phyloP scores from a whole-genome alignment of 2,888 invertebrate species.

The Hydriomena furcata region DNA sequence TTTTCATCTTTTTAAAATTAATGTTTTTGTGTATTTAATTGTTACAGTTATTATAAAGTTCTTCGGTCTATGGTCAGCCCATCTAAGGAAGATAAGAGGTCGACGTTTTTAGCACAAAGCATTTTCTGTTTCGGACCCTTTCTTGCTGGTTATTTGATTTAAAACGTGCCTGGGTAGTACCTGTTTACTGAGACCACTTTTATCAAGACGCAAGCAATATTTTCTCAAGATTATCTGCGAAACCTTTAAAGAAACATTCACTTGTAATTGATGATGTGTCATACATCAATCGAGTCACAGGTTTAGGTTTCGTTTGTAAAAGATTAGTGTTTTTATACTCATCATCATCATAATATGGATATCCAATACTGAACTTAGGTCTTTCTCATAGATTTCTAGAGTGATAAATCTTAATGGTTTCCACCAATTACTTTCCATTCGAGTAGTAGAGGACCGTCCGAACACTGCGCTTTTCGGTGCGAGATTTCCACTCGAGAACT shows the following conservation, averaged over 20 bases:
- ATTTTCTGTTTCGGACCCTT: conserved; percentile 78
- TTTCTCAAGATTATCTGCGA: conserved; percentile 73
- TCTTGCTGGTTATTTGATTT: conserved; percentile 76
- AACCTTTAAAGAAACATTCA: conserved; percentile 64
- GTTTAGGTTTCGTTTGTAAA: conserved; percentile 44
- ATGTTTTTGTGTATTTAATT: not conserved
- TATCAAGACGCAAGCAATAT: conserved; percentile 70
- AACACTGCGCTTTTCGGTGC: too few relatives aligned
- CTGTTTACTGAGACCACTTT: conserved; percentile 69
- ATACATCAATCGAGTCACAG: conserved; percentile 72
- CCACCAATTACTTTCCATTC: too few relatives aligned
- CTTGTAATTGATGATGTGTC: conserved; percentile 65
- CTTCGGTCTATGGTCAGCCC: conserved; percentile 70
- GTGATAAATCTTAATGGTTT: too few relatives aligned
- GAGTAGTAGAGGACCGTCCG: too few relatives aligned
- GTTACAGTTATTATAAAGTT: conserved; percentile 38
- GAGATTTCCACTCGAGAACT: too few relatives aligned
- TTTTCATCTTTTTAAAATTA: too few relatives aligned
- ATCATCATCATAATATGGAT: too few relatives aligned
- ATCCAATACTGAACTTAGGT: too few relatives aligned
- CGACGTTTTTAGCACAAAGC: conserved; percentile 82
- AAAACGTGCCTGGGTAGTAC: conserved; percentile 72
- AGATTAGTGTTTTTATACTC: too few relatives aligned
- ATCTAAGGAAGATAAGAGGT: conserved; percentile 77
- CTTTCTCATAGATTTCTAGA: too few relatives aligned